These are phyloP conservation scores for Ivindomyrus marchei DNA, from an alignment of 2,113 vertebrate species.

Conservation along the genomic window DNA sequence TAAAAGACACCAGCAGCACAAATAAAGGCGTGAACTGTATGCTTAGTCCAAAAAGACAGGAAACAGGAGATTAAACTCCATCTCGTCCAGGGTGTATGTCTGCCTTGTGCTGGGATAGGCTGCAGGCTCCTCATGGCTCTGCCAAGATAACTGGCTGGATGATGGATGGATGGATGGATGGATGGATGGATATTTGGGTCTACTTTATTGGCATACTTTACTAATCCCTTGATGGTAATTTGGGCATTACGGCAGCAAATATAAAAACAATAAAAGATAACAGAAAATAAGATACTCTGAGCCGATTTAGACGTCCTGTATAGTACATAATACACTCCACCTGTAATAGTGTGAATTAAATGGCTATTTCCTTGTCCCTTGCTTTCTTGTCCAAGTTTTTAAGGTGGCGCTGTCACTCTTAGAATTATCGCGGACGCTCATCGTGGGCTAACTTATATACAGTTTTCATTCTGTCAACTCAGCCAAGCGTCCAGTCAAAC, in stretches of 20 bases:
- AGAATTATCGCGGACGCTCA: background rate
- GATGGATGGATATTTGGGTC: background rate
- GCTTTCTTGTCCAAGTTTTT: background rate
- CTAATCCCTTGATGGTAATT: background rate
- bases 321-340: background rate
- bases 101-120: background rate
- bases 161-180: background rate
- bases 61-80: background rate
- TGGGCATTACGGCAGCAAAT: background rate
- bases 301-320: background rate
- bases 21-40: background rate
- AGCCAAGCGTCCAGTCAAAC: background rate
- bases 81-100: background rate
- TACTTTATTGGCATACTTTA: background rate
- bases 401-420: background rate
- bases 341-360: background rate
- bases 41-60: background rate
- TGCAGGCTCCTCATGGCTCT: background rate
- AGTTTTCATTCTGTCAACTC: background rate
- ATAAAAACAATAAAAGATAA: background rate
- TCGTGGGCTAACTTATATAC: background rate
- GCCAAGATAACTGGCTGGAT: background rate
- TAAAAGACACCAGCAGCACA: background rate
- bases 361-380: background rate
- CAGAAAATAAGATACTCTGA: background rate